A percentile compares a stretch with the other conserved stretches of the same genome.
These are phyloP conservation scores for Athene noctua DNA, from an alignment of 2,113 vertebrate species.

Conservation along the genomic window DNA sequence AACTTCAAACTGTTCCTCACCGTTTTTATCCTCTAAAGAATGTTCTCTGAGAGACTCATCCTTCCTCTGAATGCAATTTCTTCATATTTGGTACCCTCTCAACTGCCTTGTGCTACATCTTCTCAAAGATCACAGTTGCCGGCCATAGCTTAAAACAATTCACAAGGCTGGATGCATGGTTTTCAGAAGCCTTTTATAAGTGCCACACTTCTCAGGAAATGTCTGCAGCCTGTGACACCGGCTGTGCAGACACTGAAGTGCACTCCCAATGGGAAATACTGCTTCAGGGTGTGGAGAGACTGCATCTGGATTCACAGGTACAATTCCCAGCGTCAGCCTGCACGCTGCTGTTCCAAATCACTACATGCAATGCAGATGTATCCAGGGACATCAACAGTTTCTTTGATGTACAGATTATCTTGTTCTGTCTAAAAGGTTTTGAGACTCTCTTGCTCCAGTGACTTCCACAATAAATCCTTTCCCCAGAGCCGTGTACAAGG, in stretches of 20 bases:
- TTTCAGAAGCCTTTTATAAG: neutral
- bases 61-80: neutral
- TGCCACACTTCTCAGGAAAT: neutral
- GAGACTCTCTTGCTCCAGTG: neutral
- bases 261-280: neutral
- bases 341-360: neutral
- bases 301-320: neutral
- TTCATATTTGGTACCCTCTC: neutral
- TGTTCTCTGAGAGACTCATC: neutral
- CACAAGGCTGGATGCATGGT: neutral
- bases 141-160: neutral
- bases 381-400: neutral
- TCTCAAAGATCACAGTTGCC: neutral
- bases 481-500: neutral
- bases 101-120: neutral
- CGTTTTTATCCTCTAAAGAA: neutral
- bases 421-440: neutral
- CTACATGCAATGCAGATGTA: neutral
- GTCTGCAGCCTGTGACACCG: neutral
- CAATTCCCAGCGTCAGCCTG: neutral
- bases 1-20: neutral
- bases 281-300: neutral
- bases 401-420: neutral
- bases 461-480: neutral
- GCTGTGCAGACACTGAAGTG: neutral